Conservation (phyloP, 2,113 vertebrate genomes). For the Cynocephalus volans region DNA sequence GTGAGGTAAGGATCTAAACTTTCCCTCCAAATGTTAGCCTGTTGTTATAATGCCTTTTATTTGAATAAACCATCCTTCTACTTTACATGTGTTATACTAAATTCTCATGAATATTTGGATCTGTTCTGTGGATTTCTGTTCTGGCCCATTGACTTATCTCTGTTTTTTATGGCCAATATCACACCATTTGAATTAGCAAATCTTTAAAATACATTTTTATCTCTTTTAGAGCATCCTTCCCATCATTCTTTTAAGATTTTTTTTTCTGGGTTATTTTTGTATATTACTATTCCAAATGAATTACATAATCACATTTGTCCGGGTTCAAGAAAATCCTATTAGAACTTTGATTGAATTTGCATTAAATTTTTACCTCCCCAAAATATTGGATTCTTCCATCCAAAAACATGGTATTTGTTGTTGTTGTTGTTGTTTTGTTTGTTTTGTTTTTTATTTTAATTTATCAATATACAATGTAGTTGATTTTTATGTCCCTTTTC, state of each 20-base stretch:
- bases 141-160: slow-evolving; percentile 16
- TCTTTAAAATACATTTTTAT: slow-evolving; percentile 57
- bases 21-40: not conserved
- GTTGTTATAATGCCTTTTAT: not conserved
- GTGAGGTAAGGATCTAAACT: not conserved
- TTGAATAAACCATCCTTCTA: not conserved
- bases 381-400: slow-evolving; percentile 35
- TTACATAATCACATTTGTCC: slow-evolving; percentile 21
- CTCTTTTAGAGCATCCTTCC: not conserved
- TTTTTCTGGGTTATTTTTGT: slow-evolving; percentile 11
- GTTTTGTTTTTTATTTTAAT: too few relatives aligned
- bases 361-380: slow-evolving; percentile 35
- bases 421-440: too few relatives aligned
- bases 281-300: slow-evolving; percentile 41
- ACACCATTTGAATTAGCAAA: slow-evolving; percentile 2
- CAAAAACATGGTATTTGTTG: not conserved
- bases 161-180: slow-evolving; percentile 37
- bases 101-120: slow-evolving; percentile 31
- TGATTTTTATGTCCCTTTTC: too few relatives aligned
- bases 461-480: too few relatives aligned
- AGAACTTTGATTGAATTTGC: slow-evolving; percentile 22
- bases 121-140: slow-evolving; percentile 47
- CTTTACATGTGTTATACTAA: not conserved
- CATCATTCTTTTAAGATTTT: not conserved
- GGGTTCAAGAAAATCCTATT: not conserved